Evolutionary conservation across 1,140 invertebrate species (phyloP), one percentile per base, ranked within the genome.

Genomic region (Tetranychus urticae): DNA sequence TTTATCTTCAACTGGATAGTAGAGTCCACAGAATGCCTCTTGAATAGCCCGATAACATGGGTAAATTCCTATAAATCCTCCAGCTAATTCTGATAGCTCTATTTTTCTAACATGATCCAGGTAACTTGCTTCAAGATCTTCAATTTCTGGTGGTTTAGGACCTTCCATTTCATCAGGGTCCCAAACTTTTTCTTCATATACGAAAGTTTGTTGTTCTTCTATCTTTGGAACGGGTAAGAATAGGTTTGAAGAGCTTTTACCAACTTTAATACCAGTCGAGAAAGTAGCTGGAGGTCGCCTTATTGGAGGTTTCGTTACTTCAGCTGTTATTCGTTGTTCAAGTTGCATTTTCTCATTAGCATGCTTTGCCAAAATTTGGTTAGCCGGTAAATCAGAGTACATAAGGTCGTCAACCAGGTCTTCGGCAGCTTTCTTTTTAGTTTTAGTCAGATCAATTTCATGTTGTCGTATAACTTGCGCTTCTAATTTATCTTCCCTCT

Each of bases 321-420:
- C 50, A 23, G 50, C 48, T 59, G 50, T 56, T 52, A 37, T 47
- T 45, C 36, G 8, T 81, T 57, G 77, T 77, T 47, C 78, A 77
- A 52, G 10, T 34, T 23, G 13, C 31, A 61, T 82, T 77, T 39
- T 75, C 76, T 75, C 78, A 65, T 81, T 79, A 31, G 82, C 82
- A 75, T 89, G 91, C 48, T 80, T 82, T 60, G 82, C 82, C 1
- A 97, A 74, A 65, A 97, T 96, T 65, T 84, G 81, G 61, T 84
- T 82, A 0, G 88, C 89, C 73, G 91, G 80, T 34, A 79, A 81
- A 66, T 88, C 84, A 8, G 88, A 89, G 72, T 86, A 90, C 82
- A 91, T 93, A 2, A 96, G 74, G 69, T 93, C 88, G 74, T 94
- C 88, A 65, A 94, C 91, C 0, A 94, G 73, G 1, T 84, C 84